A percentile compares a stretch with the other conserved stretches of the same genome.
Evolutionary conservation across 2,888 invertebrate species (phyloP).

Genomic region (Podabrus alpinus): DNA sequence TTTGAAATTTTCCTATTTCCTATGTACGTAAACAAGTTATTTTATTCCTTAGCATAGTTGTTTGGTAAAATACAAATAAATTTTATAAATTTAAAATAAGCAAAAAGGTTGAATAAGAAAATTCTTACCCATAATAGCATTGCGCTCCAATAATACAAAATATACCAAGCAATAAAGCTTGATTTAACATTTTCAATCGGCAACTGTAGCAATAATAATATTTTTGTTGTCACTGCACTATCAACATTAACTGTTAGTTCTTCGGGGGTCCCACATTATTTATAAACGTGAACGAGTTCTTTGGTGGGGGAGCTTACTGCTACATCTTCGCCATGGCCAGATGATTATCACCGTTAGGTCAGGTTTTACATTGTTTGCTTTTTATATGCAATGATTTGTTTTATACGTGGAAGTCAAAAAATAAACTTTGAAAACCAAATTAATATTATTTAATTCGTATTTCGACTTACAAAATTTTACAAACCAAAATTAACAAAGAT

Average conservation of each 20-base stretch:
- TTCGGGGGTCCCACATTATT: slow-evolving; percentile 33
- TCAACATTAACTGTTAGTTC: slow-evolving; percentile 13
- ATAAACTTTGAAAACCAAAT: not conserved
- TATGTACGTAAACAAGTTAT: not conserved
- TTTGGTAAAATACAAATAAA: not conserved
- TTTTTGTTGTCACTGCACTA: not conserved
- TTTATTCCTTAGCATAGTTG: not conserved
- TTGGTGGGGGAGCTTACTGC: slow-evolving; percentile 35
- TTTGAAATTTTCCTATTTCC: not conserved
- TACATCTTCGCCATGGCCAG: slow-evolving; percentile 36
- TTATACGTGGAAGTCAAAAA: not conserved
- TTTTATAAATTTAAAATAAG: not conserved
- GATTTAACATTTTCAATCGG: slow-evolving; percentile 34
- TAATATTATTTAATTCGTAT: not conserved
- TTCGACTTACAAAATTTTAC: not conserved
- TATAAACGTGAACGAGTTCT: slow-evolving; percentile 35
- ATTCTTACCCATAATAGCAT: slow-evolving; percentile 39
- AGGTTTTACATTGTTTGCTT: slow-evolving; percentile 37
- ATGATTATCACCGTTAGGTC: slow-evolving; percentile 45
- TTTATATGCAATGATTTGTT: slow-evolving; percentile 14
- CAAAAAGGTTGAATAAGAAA: not conserved
- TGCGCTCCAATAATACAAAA: slow-evolving; percentile 36
- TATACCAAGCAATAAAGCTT: slow-evolving; percentile 35
- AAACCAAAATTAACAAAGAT: not conserved
- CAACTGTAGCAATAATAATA: slow-evolving; percentile 5